phyloP scores from a whole-genome alignment of 2,113 vertebrate species.

The Sialia sialis region DNA sequence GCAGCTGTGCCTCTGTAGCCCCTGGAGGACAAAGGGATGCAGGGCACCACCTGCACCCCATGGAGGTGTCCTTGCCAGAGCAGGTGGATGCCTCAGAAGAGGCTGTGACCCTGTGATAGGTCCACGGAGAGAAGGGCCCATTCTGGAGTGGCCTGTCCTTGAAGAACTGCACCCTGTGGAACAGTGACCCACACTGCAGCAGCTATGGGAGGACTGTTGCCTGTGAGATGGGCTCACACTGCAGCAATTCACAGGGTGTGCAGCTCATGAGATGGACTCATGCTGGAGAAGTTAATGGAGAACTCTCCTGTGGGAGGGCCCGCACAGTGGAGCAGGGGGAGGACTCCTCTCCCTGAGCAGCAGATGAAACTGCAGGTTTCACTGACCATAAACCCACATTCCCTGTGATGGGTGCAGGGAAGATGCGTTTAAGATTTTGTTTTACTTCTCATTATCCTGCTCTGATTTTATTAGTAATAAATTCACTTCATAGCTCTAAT shows the following conservation, averaged over 20 bases:
- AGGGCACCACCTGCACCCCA: background rate
- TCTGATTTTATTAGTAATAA: background rate
- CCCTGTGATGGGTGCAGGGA: too few species aligned
- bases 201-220: background rate
- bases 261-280: background rate
- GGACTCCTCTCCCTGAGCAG: background rate
- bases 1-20: background rate
- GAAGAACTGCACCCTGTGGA: background rate
- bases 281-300: background rate
- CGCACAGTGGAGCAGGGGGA: fast-evolving
- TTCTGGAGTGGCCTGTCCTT: background rate
- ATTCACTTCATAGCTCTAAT: background rate
- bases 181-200: background rate
- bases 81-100: background rate
- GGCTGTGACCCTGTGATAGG: background rate
- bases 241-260: background rate
- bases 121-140: background rate
- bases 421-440: background rate
- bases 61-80: background rate
- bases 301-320: background rate
- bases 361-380: background rate
- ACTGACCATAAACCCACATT: background rate
- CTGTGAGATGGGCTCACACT: background rate
- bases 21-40: too few species aligned
- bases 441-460: background rate